Base-by-base conservation (phyloP, 2,113 vertebrate species). In the Epinephelus cyanopodus region DNA sequence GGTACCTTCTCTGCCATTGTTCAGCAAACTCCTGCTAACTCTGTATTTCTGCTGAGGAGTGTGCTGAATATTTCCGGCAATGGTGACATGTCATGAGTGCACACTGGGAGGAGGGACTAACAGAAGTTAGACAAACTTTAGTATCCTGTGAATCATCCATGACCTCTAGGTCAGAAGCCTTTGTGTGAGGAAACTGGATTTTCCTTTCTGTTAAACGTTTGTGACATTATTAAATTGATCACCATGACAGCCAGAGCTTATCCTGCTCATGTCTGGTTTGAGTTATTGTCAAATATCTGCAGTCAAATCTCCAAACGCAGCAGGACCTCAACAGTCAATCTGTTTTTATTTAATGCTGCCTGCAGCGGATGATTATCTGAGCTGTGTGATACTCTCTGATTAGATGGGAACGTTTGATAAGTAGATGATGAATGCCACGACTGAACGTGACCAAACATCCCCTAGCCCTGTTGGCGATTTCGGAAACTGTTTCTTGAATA, bases 341-440 rank as follows among this genome's bases (percentile, higher is more conserved):
- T 29, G 29, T 29, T 29, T 29, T 29, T 29, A 29, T 29, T 17
- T 15, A 18, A 23, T 53, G 50, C 8, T 58, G 50, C 57, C 62
- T 14, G 57, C 4, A 52, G 42, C 53, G 27, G 63, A 56, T 27
- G 17, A 23, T 64, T 17, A 37, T 54, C 1, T 19, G 29, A 29
- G 15, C 37, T 11, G 6, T 17, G 2, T 8, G 5, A 25, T 29
- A 48, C 17, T 48, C 62, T 62, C 33, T 68, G 62, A 73, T 70
- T 27, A 62, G 18, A 3, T 13, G 13, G 29, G 29, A 27, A 54
- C 56, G 56, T 57, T 25, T 54, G 27, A 60, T 65, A 2, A n/a
- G 57, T 50, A 58, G 42, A 4, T 54, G 56, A 39, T 56, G 63
- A 83, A 78, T 73, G 47, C 39, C 14, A 3, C 27, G 70, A 80